A percentile compares a stretch with the other conserved stretches of the same genome.
Conservation (phyloP, 2,888 invertebrate species). For the Diaprepes abbreviatus region DNA sequence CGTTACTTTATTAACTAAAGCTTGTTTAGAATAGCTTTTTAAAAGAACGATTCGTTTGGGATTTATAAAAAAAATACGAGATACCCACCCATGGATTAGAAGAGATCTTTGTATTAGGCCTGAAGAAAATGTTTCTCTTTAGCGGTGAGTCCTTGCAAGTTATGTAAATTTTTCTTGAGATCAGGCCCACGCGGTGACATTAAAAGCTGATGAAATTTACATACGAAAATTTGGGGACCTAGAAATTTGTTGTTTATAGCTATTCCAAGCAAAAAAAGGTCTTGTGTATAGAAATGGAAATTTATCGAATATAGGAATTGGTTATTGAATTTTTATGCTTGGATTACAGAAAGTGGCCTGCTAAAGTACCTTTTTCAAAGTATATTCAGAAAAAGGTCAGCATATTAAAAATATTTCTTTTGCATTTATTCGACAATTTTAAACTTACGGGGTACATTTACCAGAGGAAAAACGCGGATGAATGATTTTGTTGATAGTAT, state of each 20-base stretch:
- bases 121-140: constrained; percentile 26
- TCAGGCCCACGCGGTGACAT: constrained; percentile 45
- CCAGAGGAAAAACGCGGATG: too few species aligned
- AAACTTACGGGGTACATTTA: too few species aligned
- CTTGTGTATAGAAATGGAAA: constrained; percentile 28
- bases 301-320: constrained; percentile 32
- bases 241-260: constrained; percentile 42
- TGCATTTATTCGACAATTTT: too few species aligned
- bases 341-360: constrained; percentile 19
- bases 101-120: constrained; percentile 26
- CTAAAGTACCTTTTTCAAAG: background rate
- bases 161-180: constrained; percentile 45
- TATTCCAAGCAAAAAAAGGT: constrained; percentile 24
- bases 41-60: too few species aligned
- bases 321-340: constrained; percentile 34
- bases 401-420: background rate
- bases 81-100: constrained; percentile 31
- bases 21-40: too few species aligned
- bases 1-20: too few species aligned
- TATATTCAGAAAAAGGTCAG: background rate
- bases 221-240: constrained; percentile 46
- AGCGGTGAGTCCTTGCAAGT: constrained; percentile 23
- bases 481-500: too few species aligned
- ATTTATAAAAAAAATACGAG: background rate
- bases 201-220: constrained; percentile 49